phyloP scores from a whole-genome alignment of 2,113 vertebrate genomes.

The Misgurnus mizolepis region DNA sequence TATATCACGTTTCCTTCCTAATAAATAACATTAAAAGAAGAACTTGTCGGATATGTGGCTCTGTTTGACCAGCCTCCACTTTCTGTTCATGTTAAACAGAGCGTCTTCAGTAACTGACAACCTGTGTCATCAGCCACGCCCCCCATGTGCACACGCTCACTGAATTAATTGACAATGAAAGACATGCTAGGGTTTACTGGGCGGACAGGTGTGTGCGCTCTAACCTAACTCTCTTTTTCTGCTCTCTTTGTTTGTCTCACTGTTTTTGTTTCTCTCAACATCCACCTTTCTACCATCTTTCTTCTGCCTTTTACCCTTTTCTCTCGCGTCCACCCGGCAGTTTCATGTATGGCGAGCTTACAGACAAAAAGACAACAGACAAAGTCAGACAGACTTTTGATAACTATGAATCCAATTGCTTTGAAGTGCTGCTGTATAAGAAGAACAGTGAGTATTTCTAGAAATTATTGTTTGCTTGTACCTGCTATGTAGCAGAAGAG shows the following conservation, averaged over 20 bases:
- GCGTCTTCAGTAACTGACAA: slow-evolving; percentile 39
- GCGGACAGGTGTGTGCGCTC: slow-evolving; percentile 47
- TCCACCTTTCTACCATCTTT: not conserved
- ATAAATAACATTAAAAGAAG: not conserved
- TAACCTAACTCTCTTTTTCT: slow-evolving; percentile 41
- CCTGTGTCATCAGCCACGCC: slow-evolving; percentile 45
- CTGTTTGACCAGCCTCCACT: slow-evolving; percentile 43
- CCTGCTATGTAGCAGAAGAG: not conserved
- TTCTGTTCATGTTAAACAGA: slow-evolving; percentile 45
- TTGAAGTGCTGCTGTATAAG: slow-evolving; percentile 96
- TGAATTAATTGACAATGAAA: slow-evolving; percentile 55
- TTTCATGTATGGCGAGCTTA: slow-evolving; percentile 98
- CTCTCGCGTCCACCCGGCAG: slow-evolving; percentile 66
- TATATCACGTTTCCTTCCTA: not conserved
- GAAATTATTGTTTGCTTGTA: slow-evolving; percentile 11
- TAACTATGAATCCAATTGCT: slow-evolving; percentile 96
- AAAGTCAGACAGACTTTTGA: slow-evolving; percentile 94
- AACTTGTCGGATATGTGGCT: not conserved
- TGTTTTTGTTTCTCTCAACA: not conserved
- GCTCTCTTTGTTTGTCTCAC: slow-evolving; percentile 35
- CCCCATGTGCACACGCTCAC: slow-evolving; percentile 11
- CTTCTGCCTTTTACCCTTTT: slow-evolving; percentile 4
- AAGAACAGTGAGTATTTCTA: slow-evolving; percentile 90
- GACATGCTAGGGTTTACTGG: slow-evolving; percentile 39
- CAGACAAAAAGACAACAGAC: slow-evolving; percentile 95